phyloP scores from a whole-genome alignment of 1,140 invertebrate species.

The Spodoptera frugiperda region DNA sequence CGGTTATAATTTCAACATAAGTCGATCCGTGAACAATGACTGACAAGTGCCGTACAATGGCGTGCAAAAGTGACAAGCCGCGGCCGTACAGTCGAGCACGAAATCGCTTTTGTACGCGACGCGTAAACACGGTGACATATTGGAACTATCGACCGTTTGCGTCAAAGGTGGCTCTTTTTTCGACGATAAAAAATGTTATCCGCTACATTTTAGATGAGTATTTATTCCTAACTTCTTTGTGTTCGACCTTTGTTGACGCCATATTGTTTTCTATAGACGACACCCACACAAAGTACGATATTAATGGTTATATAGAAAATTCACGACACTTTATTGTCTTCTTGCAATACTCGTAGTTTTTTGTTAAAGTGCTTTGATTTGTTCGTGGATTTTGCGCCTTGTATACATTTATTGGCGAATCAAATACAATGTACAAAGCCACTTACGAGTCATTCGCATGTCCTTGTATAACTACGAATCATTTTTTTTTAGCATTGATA shows the following conservation, averaged over 20 bases:
- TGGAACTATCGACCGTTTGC: constrained; percentile 25
- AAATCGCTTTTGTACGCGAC: constrained; percentile 39
- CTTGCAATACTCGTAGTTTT: not conserved
- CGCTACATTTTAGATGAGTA: constrained; percentile 36
- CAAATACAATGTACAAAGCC: too few relatives aligned
- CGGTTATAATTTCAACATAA: constrained; percentile 37
- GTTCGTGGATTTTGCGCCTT: too few relatives aligned
- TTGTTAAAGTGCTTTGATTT: not conserved
- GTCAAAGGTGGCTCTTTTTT: constrained; percentile 43
- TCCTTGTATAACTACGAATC: too few relatives aligned
- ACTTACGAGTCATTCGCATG: too few relatives aligned
- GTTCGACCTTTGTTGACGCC: not conserved
- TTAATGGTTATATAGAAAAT: constrained; percentile 19
- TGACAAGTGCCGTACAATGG: constrained; percentile 32
- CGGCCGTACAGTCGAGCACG: constrained; percentile 41
- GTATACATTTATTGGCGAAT: too few relatives aligned
- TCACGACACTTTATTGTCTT: constrained; percentile 1
- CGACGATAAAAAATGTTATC: constrained; percentile 30
- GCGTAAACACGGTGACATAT: constrained; percentile 44
- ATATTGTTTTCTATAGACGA: constrained; percentile 4
- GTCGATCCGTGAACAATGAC: constrained; percentile 37
- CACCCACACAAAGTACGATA: constrained; percentile 2
- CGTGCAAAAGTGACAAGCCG: constrained; percentile 45
- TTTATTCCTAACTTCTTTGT: constrained; percentile 15
- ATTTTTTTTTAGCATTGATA: too few relatives aligned